A percentile compares a stretch with the other conserved stretches of the same genome.
Conservation (phyloP, 1,140 invertebrate genomes). For the Pogonognathellus flavescens region DNA sequence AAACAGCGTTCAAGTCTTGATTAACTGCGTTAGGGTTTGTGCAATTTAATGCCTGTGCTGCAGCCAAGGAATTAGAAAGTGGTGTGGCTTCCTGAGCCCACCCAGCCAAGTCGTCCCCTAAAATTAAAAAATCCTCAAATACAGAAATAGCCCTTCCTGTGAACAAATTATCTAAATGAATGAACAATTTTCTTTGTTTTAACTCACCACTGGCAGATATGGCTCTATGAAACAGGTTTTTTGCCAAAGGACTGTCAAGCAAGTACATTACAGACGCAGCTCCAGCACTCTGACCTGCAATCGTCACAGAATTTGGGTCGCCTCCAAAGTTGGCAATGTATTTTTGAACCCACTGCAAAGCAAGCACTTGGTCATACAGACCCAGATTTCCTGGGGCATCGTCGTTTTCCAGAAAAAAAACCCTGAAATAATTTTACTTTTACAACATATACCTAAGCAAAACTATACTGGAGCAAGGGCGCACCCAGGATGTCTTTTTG, state of each 20-base stretch:
- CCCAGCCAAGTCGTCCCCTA: not conserved
- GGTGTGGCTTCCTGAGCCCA: not conserved
- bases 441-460: no score
- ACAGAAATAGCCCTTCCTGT: no score
- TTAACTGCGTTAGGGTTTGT: not conserved
- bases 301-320: no score
- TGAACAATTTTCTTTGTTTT: no score
- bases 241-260: constrained; percentile 32
- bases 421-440: not conserved
- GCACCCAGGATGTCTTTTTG: no score
- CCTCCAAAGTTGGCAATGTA: no score
- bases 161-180: no score
- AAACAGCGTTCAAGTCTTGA: not conserved
- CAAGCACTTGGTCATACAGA: constrained; percentile 51
- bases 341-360: no score
- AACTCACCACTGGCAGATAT: not conserved
- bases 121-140: not conserved
- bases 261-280: constrained; percentile 49
- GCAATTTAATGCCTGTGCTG: constrained; percentile 1
- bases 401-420: constrained; percentile 55
- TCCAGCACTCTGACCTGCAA: no score
- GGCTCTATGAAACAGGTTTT: constrained; percentile 18
- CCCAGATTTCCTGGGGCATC: constrained; percentile 52
- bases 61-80: constrained; percentile 8
- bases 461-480: no score